A percentile compares a stretch with the other conserved stretches of the same genome.
phyloP scores from a whole-genome alignment of 2,888 invertebrate genomes.

The Melinaea menophilus region DNA sequence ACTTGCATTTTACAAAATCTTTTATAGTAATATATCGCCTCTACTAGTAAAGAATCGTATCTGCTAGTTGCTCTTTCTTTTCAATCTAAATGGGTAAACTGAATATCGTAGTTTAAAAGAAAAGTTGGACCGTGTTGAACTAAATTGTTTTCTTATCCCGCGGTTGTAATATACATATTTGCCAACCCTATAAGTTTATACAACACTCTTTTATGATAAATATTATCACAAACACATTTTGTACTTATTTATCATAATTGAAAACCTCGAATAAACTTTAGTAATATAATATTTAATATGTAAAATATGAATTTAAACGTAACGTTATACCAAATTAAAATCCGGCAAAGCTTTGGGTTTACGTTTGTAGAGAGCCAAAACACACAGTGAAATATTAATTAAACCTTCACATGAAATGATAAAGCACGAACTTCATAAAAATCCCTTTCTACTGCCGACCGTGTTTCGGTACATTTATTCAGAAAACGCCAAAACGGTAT shows the following conservation, averaged over 20 bases:
- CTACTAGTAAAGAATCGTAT: not conserved
- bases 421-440: conserved; percentile 50
- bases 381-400: conserved; percentile 55
- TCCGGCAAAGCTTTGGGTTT: conserved; percentile 40
- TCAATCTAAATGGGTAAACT: conserved; percentile 16
- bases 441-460: conserved; percentile 25
- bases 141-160: conserved; percentile 19
- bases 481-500: conserved; percentile 20
- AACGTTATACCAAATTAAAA: conserved; percentile 43
- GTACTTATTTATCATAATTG: not conserved
- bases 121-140: conserved; percentile 16
- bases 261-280: not conserved
- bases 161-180: conserved; percentile 16
- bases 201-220: conserved; percentile 13
- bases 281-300: conserved; percentile 17
- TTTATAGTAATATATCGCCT: no score
- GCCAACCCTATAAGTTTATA: conserved; percentile 8
- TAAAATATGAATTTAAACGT: conserved; percentile 20
- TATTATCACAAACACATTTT: not conserved
- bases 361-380: conserved; percentile 44
- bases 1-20: no score
- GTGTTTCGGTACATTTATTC: conserved; percentile 22
- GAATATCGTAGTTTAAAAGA: conserved; percentile 12
- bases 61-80: conserved; percentile 8
- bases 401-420: conserved; percentile 47